phyloP scores from a whole-genome alignment of 1,140 invertebrate species.

The Mycetomoellerius zeteki region DNA sequence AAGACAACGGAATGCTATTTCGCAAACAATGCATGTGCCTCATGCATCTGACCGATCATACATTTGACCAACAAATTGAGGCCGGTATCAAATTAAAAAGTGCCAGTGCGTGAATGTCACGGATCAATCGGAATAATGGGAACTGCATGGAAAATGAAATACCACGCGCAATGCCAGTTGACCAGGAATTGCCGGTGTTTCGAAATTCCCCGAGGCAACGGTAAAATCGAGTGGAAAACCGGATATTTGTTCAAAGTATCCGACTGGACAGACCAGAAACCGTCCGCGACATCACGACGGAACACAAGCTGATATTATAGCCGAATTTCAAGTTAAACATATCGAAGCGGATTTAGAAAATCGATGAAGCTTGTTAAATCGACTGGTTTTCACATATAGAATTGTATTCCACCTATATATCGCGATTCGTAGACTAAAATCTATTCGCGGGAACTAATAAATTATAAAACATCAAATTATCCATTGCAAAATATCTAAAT shows the following conservation, averaged over 20 bases:
- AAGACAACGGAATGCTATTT: slow-evolving; percentile 31
- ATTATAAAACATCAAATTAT: neutral
- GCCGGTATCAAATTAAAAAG: slow-evolving; percentile 27
- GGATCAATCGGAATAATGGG: slow-evolving; percentile 32
- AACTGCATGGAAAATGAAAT: slow-evolving; percentile 57
- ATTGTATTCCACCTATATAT: neutral
- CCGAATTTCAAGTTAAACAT: slow-evolving; percentile 67
- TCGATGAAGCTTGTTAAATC: neutral
- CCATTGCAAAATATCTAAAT: neutral
- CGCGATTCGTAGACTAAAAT: slow-evolving; percentile 11
- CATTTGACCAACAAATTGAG: neutral
- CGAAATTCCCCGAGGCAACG: slow-evolving; percentile 32
- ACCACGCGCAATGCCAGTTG: slow-evolving; percentile 47
- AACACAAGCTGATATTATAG: neutral
- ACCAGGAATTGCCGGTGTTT: slow-evolving; percentile 22
- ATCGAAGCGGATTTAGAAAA: slow-evolving; percentile 57
- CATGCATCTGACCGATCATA: neutral
- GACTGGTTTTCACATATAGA: slow-evolving; percentile 29
- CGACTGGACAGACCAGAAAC: slow-evolving; percentile 15
- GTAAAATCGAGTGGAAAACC: slow-evolving; percentile 22
- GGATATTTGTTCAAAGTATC: slow-evolving; percentile 49
- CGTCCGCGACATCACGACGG: slow-evolving; percentile 1
- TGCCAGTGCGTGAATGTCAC: slow-evolving; percentile 17
- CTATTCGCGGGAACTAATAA: neutral
- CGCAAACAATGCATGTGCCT: neutral